phyloP scores from a whole-genome alignment of 1,140 invertebrate species.

The Mylabris phalerata region DNA sequence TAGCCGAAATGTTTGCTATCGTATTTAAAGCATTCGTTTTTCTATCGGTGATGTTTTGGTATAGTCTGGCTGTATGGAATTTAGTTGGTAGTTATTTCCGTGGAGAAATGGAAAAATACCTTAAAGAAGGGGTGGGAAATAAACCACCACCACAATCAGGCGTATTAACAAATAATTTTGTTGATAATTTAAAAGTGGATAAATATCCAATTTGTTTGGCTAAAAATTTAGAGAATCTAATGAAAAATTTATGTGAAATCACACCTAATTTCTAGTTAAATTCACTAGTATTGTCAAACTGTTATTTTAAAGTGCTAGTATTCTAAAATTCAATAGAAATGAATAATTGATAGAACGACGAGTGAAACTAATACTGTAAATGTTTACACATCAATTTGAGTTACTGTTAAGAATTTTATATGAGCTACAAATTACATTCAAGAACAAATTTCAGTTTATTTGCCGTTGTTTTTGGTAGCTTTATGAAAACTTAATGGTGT shows the following conservation, averaged over 20 bases:
- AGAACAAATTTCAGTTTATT: no score
- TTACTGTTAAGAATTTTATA: no score
- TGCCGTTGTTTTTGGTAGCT: no score
- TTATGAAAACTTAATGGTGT: no score
- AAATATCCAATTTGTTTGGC: not conserved
- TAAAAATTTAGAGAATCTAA: not conserved
- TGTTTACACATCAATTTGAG: not conserved
- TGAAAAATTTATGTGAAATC: not conserved
- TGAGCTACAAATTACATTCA: no score
- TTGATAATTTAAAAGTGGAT: not conserved
- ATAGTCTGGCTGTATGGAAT: constrained; percentile 47
- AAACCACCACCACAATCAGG: not conserved
- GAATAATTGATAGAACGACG: no score
- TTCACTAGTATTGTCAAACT: no score
- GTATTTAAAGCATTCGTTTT: constrained; percentile 39
- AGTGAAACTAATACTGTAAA: no score
- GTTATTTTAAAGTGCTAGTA: no score
- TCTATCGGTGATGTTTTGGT: constrained; percentile 45
- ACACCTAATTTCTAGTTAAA: no score
- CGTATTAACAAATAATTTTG: not conserved
- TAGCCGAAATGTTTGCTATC: constrained; percentile 14
- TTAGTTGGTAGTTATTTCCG: constrained; percentile 49
- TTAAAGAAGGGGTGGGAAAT: not conserved
- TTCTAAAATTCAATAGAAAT: no score
- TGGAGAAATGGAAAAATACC: constrained; percentile 42